Evolutionary conservation across 2,888 invertebrate species (phyloP).

Genomic region (Eristalis intricaria): DNA sequence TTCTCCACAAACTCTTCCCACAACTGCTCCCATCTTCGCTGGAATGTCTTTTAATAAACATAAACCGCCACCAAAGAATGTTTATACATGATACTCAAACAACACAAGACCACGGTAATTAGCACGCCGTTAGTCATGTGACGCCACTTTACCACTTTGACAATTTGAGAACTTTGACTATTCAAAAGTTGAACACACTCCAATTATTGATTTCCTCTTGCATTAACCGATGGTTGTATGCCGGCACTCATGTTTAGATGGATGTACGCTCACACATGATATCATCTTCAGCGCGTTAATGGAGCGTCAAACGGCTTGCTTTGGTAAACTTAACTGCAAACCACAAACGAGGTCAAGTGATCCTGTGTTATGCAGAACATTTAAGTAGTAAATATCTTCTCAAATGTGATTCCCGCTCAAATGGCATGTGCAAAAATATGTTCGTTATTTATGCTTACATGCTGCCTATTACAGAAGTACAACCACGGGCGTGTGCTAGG

Average conservation of each 20-base stretch:
- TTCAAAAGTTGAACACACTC: constrained; percentile 29
- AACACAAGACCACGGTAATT: constrained; percentile 44
- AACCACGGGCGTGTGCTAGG: too few relatives aligned
- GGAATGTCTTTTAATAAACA: neutral
- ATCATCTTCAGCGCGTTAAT: neutral
- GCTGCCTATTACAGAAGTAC: too few relatives aligned
- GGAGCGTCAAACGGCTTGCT: constrained; percentile 5
- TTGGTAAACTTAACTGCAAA: neutral
- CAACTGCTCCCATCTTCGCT: neutral
- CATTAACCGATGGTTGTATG: neutral
- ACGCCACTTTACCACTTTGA: constrained; percentile 33
- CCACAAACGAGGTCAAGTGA: constrained; percentile 28
- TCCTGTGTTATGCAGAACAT: neutral
- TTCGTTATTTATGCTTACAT: too few relatives aligned
- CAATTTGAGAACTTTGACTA: constrained; percentile 47
- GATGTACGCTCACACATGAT: neutral
- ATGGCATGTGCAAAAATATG: too few relatives aligned
- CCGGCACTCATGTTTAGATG: neutral
- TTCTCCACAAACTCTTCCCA: neutral
- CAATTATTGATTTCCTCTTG: constrained; percentile 29
- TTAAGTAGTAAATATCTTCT: neutral
- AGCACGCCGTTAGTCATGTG: constrained; percentile 43
- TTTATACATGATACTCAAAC: constrained; percentile 22
- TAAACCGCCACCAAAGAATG: constrained; percentile 18
- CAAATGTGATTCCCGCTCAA: neutral